phyloP scores from a whole-genome alignment of 2,797 vertebrate species.

The Gadopsis bispinosus region DNA sequence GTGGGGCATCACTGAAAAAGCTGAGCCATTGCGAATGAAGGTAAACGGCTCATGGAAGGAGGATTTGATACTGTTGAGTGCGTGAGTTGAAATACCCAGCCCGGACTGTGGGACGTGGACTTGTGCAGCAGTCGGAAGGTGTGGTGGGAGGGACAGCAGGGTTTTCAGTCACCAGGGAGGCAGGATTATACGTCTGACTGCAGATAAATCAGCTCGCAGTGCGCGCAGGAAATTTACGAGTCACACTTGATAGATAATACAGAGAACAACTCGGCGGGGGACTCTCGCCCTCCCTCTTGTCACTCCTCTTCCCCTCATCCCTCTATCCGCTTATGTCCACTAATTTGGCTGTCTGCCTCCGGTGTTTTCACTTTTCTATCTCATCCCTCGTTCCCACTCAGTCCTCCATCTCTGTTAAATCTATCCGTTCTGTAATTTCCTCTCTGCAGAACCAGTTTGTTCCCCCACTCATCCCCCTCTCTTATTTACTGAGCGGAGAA shows the following conservation, averaged over 20 bases:
- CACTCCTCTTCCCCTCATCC: slow-evolving; percentile 24
- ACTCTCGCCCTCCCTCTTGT: slow-evolving; percentile 23
- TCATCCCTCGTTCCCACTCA: slow-evolving; percentile 35
- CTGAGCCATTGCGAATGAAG: background rate
- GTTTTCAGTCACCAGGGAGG: slow-evolving; percentile 53
- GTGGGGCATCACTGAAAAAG: background rate
- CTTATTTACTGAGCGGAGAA: slow-evolving; percentile 55
- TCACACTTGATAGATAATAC: slow-evolving; percentile 81
- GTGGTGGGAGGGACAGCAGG: slow-evolving; percentile 14
- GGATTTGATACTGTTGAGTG: background rate
- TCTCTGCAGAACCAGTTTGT: slow-evolving; percentile 44
- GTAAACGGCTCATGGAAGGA: slow-evolving; percentile 1
- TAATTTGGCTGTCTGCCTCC: slow-evolving; percentile 47
- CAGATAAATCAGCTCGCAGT: slow-evolving; percentile 74
- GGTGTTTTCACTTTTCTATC: slow-evolving; percentile 44
- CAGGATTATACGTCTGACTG: slow-evolving; percentile 74
- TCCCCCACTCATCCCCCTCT: slow-evolving; percentile 37
- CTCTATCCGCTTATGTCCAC: slow-evolving; percentile 47
- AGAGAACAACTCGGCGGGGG: slow-evolving; percentile 43
- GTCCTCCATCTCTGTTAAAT: slow-evolving; percentile 40
- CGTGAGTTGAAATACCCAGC: background rate
- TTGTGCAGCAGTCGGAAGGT: slow-evolving; percentile 25
- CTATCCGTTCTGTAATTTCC: slow-evolving; percentile 55
- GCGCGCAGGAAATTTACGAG: slow-evolving; percentile 73
- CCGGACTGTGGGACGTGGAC: slow-evolving; percentile 1